Evolutionary conservation across 1,140 invertebrate genomes (phyloP), one percentile per base, ranked within the genome.

Genomic region (Rhizoglyphus robini): DNA sequence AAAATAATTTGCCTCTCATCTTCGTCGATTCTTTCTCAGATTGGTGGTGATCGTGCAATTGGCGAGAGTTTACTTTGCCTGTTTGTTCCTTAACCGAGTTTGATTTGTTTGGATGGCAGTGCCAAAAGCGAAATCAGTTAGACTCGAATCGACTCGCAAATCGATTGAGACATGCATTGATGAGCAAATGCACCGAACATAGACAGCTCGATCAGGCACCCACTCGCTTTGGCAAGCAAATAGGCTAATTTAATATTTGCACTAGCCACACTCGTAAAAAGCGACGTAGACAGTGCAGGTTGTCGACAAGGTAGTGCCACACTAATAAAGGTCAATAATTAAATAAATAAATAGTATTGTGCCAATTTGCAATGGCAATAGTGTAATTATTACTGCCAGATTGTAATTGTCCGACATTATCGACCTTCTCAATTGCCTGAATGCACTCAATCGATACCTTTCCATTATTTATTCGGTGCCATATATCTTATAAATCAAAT

Each of bases 201-300:
- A 41, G 18, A 41, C 8, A 41, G 23, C 23, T 15, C 15, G 41
- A 23, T 23, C 41, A 46, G 41, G 15, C 41, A 46, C 41, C n/a
- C n/a, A n/a, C n/a, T n/a, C n/a, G n/a, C n/a, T n/a, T n/a, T n/a
- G n/a, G n/a, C n/a, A n/a, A n/a, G n/a, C n/a, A n/a, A n/a, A n/a
- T n/a, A n/a, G n/a, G n/a, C n/a, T 54, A 54, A 54, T 54, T 54
- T 54, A 54, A 54, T 54, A 54, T 54, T 54, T 54, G 51, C 51
- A 8, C 20, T 54, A 54, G 51, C 51, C 15, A 23, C 41, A 46
- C 15, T 23, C 15, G 23, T 23, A 46, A 23, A 15, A 46, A 23
- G 15, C 15, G 15, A 46, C 41, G 23, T 15, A 46, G 15, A 46
- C 41, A 46, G 15, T 46, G 41, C n/a, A n/a, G n/a, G n/a, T n/a